Conservation (phyloP, 2,113 vertebrate species). For the Rallus limicola region DNA sequence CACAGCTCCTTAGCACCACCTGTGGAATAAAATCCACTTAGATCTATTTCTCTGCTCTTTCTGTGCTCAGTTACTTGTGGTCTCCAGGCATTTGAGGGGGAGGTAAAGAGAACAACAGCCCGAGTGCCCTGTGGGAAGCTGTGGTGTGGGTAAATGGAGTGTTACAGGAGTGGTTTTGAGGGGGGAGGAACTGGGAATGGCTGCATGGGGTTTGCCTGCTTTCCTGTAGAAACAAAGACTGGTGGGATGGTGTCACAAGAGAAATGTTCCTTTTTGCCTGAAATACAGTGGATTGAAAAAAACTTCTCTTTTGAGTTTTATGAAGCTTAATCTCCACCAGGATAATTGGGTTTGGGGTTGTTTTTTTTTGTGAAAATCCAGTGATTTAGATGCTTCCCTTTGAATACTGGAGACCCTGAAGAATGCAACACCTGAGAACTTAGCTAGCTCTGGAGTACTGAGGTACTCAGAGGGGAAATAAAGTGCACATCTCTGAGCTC, state of each 20-base stretch:
- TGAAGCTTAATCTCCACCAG: background rate
- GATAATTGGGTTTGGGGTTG: background rate
- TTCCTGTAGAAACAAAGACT: background rate
- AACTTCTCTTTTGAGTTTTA: background rate
- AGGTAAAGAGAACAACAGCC: background rate
- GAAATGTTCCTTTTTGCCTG: background rate
- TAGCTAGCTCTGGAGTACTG: background rate
- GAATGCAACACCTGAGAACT: background rate
- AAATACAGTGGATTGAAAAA: background rate
- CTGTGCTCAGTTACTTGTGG: background rate
- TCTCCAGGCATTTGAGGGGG: background rate
- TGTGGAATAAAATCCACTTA: background rate
- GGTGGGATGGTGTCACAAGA: background rate
- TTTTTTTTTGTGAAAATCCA: background rate
- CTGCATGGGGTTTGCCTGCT: background rate
- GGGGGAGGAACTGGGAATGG: background rate
- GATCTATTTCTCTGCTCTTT: background rate
- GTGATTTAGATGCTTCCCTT: background rate
- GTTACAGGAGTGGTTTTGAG: background rate
- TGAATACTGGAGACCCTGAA: background rate
- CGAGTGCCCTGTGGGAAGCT: background rate
- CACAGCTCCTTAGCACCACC: background rate
- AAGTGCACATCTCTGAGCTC: background rate
- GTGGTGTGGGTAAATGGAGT: rapidly evolving
- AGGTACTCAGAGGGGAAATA: background rate